Conservation (phyloP, 2,888 invertebrate species). For the Phytoseiulus persimilis region DNA sequence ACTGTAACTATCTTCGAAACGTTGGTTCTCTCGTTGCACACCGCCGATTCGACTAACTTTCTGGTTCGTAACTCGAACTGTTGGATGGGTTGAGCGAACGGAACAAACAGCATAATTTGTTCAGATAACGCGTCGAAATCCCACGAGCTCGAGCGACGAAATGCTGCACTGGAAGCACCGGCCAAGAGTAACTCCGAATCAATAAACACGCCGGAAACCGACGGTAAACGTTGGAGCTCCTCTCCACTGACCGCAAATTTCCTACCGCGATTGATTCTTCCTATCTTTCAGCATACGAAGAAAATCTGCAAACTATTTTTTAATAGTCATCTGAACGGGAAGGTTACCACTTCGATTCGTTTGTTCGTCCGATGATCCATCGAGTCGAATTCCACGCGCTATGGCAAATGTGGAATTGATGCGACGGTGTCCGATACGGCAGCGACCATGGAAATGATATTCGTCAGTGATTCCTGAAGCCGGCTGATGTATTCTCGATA, state of each 20-base stretch:
- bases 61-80: neutral
- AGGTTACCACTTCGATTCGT: neutral
- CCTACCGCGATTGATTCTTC: too few species aligned
- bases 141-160: neutral
- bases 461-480: neutral
- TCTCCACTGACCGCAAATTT: too few species aligned
- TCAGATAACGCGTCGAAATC: neutral
- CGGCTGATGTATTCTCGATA: neutral
- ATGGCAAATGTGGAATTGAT: neutral
- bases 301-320: neutral
- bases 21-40: neutral
- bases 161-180: too few species aligned
- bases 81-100: neutral
- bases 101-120: neutral
- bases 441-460: neutral
- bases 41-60: neutral
- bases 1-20: neutral
- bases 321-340: neutral
- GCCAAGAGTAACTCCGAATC: too few species aligned
- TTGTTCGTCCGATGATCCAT: neutral
- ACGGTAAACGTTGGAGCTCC: too few species aligned
- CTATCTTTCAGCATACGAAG: neutral
- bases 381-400: neutral
- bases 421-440: neutral
- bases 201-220: too few species aligned